phyloP scores from a whole-genome alignment of 2,113 vertebrate species.

The Gallinago paraguaiae region DNA sequence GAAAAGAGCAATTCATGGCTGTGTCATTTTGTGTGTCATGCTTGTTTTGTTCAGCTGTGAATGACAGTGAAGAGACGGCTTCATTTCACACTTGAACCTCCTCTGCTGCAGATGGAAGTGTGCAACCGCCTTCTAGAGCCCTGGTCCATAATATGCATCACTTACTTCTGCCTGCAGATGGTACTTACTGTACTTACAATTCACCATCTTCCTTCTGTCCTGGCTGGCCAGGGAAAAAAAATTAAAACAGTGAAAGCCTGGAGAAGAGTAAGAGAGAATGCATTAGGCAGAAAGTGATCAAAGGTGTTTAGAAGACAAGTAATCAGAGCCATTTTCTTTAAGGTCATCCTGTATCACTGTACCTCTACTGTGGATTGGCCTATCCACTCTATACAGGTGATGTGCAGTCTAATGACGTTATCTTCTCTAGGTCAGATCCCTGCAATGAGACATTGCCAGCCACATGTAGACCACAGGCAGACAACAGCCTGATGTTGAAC shows the following conservation, averaged over 20 bases:
- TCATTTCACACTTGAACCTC: neutral
- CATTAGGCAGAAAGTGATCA: neutral
- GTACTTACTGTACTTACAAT: neutral
- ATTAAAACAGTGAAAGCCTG: neutral
- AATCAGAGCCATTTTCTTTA: neutral
- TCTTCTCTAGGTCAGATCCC: neutral
- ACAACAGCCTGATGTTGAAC: neutral
- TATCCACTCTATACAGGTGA: neutral
- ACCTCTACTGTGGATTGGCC: neutral
- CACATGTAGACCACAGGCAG: neutral
- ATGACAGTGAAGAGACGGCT: neutral
- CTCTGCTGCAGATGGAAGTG: neutral
- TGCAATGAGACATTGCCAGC: neutral
- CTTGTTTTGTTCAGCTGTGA: slow-evolving; percentile 7
- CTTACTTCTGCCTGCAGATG: neutral
- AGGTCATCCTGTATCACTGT: neutral
- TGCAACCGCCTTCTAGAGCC: neutral
- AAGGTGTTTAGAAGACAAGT: neutral
- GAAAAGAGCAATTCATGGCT: neutral
- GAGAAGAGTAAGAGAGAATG: neutral
- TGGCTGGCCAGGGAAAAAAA: neutral
- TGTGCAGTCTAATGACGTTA: neutral
- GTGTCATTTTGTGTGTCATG: neutral
- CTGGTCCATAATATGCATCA: neutral
- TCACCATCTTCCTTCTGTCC: neutral